These are phyloP conservation scores for Phaethornis superciliosus DNA, from an alignment of 2,113 vertebrate genomes.

Conservation along the genomic window DNA sequence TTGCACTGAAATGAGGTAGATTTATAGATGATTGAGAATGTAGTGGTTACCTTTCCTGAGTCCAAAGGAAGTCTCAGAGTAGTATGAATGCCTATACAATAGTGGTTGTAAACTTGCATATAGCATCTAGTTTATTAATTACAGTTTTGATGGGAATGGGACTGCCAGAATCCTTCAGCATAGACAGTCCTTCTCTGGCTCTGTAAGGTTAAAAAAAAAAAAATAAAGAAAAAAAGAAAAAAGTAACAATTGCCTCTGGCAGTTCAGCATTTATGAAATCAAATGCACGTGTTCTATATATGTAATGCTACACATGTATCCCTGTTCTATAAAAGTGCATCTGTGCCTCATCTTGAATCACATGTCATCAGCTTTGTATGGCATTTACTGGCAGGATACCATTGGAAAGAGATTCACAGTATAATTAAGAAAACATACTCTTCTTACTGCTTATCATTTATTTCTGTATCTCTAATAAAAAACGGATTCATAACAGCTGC, in stretches of 20 bases:
- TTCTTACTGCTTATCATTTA: not conserved
- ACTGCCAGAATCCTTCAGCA: not conserved
- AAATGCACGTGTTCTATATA: conserved; percentile 33
- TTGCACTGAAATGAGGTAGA: not conserved
- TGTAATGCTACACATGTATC: conserved; percentile 8
- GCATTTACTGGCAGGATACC: conserved; percentile 12
- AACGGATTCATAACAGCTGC: not conserved
- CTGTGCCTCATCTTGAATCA: conserved; percentile 42
- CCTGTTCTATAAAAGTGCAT: conserved; percentile 30
- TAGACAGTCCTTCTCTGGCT: not conserved
- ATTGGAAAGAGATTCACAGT: not conserved
- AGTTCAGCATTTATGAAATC: not conserved
- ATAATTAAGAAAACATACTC: not conserved
- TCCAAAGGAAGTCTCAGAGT: not conserved
- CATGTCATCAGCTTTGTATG: conserved; percentile 32
- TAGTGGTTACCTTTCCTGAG: not conserved
- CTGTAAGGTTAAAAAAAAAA: not conserved
- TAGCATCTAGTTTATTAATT: conserved; percentile 28
- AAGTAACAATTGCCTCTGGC: conserved; percentile 13
- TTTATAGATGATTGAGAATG: not conserved
- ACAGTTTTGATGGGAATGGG: not conserved
- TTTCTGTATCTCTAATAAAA: conserved; percentile 1
- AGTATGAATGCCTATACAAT: not conserved
- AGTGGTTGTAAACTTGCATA: not conserved
- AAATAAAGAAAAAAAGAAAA: no score